Evolutionary conservation across 2,113 vertebrate species (phyloP).

Genomic region (Pseudois nayaur): DNA sequence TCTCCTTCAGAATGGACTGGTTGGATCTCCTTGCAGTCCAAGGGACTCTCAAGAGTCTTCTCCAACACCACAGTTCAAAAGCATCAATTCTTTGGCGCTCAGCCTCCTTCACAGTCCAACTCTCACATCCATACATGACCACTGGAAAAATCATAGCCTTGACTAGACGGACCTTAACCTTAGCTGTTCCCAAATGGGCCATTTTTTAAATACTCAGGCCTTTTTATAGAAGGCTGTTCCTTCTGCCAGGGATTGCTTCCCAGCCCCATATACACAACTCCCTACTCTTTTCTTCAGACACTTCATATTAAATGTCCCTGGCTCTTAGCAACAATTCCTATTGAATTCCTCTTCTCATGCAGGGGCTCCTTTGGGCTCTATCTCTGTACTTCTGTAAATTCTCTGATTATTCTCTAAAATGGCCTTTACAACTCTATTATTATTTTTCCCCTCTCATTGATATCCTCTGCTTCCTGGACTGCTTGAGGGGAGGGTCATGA

Average conservation of each 20-base stretch:
- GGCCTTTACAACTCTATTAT: not conserved
- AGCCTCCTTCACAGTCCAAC: too few species aligned
- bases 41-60: too few species aligned
- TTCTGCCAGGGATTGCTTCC: not conserved
- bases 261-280: not conserved
- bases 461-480: not conserved
- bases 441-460: not conserved
- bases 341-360: not conserved
- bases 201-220: not conserved
- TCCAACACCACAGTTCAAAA: too few species aligned
- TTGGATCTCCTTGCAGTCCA: too few species aligned
- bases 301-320: not conserved
- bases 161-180: too few species aligned
- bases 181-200: not conserved
- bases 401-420: not conserved
- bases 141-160: too few species aligned
- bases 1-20: too few species aligned
- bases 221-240: not conserved
- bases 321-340: not conserved
- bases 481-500: not conserved
- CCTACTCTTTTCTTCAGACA: not conserved
- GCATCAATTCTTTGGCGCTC: too few species aligned
- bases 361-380: not conserved
- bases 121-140: too few species aligned
- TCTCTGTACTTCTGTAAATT: not conserved